Evolutionary conservation across 2,888 invertebrate species (phyloP).

Genomic region (Tortricodes alternella): DNA sequence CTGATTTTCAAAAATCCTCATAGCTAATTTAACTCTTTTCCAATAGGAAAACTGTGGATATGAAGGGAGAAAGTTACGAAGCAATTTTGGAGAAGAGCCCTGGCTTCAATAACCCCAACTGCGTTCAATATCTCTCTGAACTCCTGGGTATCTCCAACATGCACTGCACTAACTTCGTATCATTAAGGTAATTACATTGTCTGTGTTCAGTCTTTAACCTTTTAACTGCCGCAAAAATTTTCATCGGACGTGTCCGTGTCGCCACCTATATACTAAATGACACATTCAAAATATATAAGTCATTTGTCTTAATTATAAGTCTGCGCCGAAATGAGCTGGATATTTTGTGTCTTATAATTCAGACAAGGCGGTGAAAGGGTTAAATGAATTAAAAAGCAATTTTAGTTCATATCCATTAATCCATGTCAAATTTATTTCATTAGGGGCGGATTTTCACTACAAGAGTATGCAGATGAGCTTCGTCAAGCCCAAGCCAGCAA

Average conservation of each 20-base stretch:
- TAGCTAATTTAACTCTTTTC: constrained; percentile 47
- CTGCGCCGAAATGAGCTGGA: no score
- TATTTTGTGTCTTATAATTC: no score
- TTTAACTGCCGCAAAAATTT: no score
- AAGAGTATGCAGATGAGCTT: constrained; percentile 92
- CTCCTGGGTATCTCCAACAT: constrained; percentile 87
- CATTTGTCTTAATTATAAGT: no score
- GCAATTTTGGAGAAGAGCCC: constrained; percentile 91
- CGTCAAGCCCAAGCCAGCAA: constrained; percentile 95
- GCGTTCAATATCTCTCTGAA: constrained; percentile 90
- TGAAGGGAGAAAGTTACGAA: constrained; percentile 90
- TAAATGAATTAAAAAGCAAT: no score
- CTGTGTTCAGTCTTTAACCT: no score
- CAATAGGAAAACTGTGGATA: constrained; percentile 89
- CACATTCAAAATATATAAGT: no score
- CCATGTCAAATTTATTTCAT: constrained; percentile 22
- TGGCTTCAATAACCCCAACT: constrained; percentile 95
- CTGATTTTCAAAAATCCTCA: constrained; percentile 40
- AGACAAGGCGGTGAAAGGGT: no score
- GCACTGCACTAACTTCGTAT: constrained; percentile 87
- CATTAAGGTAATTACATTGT: constrained; percentile 83
- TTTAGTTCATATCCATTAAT: no score
- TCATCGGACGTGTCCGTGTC: no score
- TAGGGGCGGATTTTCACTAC: constrained; percentile 89
- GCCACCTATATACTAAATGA: no score